Evolutionary conservation across 1,140 invertebrate genomes (phyloP).

Genomic region (Pseudomyrmex sp.): DNA sequence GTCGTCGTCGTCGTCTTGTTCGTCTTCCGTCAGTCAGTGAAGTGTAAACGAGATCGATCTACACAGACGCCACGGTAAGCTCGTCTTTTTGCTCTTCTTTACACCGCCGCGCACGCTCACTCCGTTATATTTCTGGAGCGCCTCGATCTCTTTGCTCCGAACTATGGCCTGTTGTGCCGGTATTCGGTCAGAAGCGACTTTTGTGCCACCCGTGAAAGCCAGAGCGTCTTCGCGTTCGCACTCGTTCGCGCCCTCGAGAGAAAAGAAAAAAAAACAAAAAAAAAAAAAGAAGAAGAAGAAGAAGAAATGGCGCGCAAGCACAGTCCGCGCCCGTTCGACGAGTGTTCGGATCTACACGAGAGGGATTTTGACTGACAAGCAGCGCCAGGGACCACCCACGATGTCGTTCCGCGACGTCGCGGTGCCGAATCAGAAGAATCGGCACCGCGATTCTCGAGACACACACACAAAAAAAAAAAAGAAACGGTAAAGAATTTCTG

Average conservation of each 20-base stretch:
- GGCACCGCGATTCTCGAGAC: constrained; percentile 9
- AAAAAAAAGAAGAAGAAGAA: constrained; percentile 5
- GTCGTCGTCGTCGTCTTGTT: constrained; percentile 53
- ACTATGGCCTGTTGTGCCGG: constrained; percentile 69
- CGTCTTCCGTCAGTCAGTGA: constrained; percentile 68
- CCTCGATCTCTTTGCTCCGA: constrained; percentile 64
- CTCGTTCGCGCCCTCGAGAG: neutral
- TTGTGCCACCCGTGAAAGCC: constrained; percentile 60
- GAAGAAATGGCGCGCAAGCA: constrained; percentile 60
- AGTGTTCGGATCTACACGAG: constrained; percentile 44
- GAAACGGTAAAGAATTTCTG: too few species aligned
- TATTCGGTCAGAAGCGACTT: constrained; percentile 57
- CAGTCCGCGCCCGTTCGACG: constrained; percentile 26
- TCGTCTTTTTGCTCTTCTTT: constrained; percentile 69
- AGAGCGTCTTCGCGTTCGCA: constrained; percentile 23
- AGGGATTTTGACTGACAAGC: constrained; percentile 75
- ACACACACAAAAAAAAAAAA: neutral
- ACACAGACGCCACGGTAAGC: constrained; percentile 62
- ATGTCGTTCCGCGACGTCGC: constrained; percentile 63
- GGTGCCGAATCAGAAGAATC: constrained; percentile 35
- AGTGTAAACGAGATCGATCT: constrained; percentile 77
- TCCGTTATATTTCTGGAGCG: constrained; percentile 68
- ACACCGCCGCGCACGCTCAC: constrained; percentile 40
- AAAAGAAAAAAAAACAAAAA: constrained; percentile 5
- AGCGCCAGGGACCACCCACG: constrained; percentile 74